These are phyloP conservation scores for Dicycla oo DNA, from an alignment of 2,888 invertebrate genomes.

Conservation along the genomic window DNA sequence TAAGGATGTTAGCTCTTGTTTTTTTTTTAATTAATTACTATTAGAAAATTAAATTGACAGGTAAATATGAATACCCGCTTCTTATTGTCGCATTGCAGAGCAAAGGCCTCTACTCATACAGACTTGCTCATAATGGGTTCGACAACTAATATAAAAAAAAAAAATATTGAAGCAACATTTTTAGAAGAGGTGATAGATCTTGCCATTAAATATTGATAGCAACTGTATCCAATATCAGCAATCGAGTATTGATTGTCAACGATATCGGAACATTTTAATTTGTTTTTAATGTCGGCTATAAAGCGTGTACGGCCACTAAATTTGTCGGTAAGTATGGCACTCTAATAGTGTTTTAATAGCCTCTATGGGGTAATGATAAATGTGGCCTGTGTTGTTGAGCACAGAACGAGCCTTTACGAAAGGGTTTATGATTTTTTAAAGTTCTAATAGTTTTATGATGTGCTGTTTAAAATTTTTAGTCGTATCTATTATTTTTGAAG, in stretches of 20 bases:
- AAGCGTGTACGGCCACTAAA: slow-evolving; percentile 28
- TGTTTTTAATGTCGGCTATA: slow-evolving; percentile 57
- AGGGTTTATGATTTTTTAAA: slow-evolving; percentile 1
- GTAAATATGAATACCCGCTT: no score
- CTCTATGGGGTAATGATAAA: slow-evolving; percentile 49
- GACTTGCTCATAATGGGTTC: no score
- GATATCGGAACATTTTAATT: slow-evolving; percentile 58
- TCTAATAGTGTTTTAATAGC: slow-evolving; percentile 67
- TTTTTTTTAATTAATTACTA: no score
- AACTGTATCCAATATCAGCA: slow-evolving; percentile 21
- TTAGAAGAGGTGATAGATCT: not conserved
- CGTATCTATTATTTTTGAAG: not conserved
- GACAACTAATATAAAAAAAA: no score
- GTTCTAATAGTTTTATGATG: slow-evolving; percentile 2
- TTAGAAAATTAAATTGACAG: no score
- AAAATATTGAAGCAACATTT: not conserved
- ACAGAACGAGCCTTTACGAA: slow-evolving; percentile 14
- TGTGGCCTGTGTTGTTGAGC: slow-evolving; percentile 34
- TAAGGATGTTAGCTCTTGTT: no score
- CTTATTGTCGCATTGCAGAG: no score
- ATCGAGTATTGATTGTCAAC: slow-evolving; percentile 39
- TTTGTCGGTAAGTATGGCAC: slow-evolving; percentile 44
- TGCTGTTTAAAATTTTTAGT: not conserved
- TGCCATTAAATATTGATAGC: slow-evolving; percentile 6
- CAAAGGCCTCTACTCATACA: no score